Evolutionary conservation across 2,113 vertebrate genomes (phyloP).

Genomic region (Phyllostomus hastatus): DNA sequence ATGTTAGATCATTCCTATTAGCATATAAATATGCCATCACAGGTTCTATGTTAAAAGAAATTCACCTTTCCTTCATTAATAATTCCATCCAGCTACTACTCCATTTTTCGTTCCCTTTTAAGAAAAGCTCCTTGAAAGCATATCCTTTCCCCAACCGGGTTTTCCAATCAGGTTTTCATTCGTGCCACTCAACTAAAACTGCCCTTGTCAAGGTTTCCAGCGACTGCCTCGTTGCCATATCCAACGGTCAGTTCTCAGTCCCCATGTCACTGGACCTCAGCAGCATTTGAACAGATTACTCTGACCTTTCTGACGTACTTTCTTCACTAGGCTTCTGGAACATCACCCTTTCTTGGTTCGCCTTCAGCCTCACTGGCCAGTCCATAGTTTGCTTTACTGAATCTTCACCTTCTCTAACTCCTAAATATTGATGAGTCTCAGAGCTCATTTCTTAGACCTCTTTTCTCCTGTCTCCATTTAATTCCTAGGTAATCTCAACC

Average conservation of each 20-base stretch:
- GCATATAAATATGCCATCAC: neutral
- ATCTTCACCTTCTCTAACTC: neutral
- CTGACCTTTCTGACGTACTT: neutral
- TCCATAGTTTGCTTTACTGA: neutral
- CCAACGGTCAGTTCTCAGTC: neutral
- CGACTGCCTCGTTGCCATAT: neutral
- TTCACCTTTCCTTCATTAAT: neutral
- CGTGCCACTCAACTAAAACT: neutral
- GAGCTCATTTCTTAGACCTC: neutral
- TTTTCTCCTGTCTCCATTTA: neutral
- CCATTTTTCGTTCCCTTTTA: neutral
- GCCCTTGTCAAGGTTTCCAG: neutral
- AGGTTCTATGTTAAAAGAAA: neutral
- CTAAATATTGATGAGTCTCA: neutral
- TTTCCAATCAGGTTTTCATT: neutral
- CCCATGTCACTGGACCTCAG: neutral
- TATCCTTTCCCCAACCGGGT: neutral
- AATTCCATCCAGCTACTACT: neutral
- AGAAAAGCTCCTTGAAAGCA: constrained; percentile 11
- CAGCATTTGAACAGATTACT: neutral
- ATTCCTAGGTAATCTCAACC: neutral
- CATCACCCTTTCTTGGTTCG: neutral
- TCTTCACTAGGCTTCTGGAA: neutral
- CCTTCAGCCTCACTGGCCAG: neutral
- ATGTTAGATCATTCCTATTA: neutral